Evolutionary conservation across 2,113 vertebrate genomes (phyloP).

Genomic region (Sinocyclocheilus anophthalmus): DNA sequence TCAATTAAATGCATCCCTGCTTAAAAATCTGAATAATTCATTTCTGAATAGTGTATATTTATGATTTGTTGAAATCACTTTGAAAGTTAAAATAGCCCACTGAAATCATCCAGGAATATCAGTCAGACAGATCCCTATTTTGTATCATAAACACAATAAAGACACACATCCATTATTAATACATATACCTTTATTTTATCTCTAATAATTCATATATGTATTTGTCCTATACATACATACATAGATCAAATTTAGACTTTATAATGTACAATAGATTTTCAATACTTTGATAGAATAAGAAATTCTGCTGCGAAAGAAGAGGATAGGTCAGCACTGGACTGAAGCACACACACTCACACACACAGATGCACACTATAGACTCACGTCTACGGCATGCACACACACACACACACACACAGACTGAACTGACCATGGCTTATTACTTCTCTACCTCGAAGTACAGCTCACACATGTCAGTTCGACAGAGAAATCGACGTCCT

Average conservation of each 20-base stretch:
- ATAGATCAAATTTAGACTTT: constrained; percentile 67
- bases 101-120: not conserved
- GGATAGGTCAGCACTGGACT: constrained; percentile 67
- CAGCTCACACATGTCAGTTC: constrained; percentile 38
- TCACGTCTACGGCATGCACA: constrained; percentile 49
- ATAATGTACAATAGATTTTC: constrained; percentile 64
- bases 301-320: constrained; percentile 66
- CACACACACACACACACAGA: constrained; percentile 56
- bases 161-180: constrained; percentile 48
- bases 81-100: not conserved
- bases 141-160: not conserved
- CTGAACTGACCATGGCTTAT: constrained; percentile 48
- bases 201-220: constrained; percentile 71
- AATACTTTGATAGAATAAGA: constrained; percentile 64
- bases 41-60: not conserved
- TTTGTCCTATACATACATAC: constrained; percentile 77
- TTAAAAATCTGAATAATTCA: not conserved
- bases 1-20: not conserved
- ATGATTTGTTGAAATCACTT: not conserved
- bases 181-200: constrained; percentile 72
- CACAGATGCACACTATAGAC: constrained; percentile 60
- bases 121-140: not conserved
- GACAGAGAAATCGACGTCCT: constrained; percentile 16
- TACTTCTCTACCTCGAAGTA: constrained; percentile 37
- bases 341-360: constrained; percentile 49